These are phyloP conservation scores for Drosophila nasuta DNA, from an alignment of 1,140 invertebrate species.

Conservation along the genomic window DNA sequence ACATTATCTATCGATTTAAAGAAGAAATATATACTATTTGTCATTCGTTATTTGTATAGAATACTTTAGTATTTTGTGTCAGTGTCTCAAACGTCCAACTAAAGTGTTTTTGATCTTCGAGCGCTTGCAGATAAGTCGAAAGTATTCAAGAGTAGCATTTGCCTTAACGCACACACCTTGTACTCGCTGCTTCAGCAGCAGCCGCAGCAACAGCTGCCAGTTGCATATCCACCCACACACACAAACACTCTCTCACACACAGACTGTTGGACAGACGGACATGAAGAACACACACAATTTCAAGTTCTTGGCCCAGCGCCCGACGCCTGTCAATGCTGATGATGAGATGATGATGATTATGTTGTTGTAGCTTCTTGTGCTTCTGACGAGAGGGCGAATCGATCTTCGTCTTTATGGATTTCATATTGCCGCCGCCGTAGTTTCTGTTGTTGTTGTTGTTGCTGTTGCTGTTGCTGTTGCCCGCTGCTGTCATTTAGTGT, in stretches of 20 bases:
- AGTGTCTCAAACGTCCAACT: conserved; percentile 13
- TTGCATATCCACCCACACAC: conserved; percentile 30
- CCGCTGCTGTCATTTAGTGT: conserved; percentile 65
- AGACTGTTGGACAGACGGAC: not conserved
- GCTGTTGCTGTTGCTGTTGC: conserved; percentile 19
- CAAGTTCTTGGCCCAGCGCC: conserved; percentile 79
- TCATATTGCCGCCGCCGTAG: conserved; percentile 3
- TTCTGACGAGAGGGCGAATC: conserved; percentile 34
- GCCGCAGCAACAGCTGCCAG: conserved; percentile 7
- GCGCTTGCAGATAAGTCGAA: conserved; percentile 17
- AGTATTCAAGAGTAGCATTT: conserved; percentile 10
- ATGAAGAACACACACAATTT: conserved; percentile 51
- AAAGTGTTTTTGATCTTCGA: conserved; percentile 17
- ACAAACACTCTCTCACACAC: not conserved
- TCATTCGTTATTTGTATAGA: too few species aligned
- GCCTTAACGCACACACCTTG: conserved; percentile 24
- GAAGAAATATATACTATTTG: too few species aligned
- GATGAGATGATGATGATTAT: conserved; percentile 11
- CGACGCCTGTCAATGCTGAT: conserved; percentile 54
- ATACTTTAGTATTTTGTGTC: not conserved
- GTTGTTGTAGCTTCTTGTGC: conserved; percentile 22
- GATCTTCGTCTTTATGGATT: conserved; percentile 52
- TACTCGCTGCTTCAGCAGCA: conserved; percentile 3
- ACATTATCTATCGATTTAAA: too few species aligned
- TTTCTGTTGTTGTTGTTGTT: conserved; percentile 15